Evolutionary conservation across 2,113 vertebrate species (phyloP), one percentile per base, ranked within the genome.

Genomic region (Rana temporaria): DNA sequence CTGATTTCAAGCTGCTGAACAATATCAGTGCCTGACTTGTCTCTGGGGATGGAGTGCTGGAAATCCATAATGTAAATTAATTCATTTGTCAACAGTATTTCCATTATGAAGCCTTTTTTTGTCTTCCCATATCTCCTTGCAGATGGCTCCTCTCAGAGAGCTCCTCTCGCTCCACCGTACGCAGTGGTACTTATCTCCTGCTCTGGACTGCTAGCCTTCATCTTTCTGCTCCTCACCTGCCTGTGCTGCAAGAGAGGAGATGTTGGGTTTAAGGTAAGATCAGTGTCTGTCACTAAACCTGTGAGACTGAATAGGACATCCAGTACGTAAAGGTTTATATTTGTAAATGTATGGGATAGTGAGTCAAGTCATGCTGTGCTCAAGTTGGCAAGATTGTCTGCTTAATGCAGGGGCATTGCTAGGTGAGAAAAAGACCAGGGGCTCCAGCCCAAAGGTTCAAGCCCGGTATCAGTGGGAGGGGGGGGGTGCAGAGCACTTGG

Each of bases 131-230:
- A 52, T 53, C 34, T 77, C 63, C 22, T 78, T 24, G 20, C 11
- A 91, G 90, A 90, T 84, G 90, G 90, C 84, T 85, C 89, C 59
- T 90, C 95, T 85, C 91, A 93, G 86, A 92, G 90, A 67, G 91
- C 92, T 57, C 93, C 96, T 85, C 92, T 95, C 89, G 94, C 96
- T 85, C 96, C 96, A 53, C 95, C 96, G n/a, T 97, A 97, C 66
- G 94, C 96, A 16, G 93, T 97, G 90, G 95, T 97, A 84, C 91
- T 97, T 91, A 96, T 97, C 90, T 97, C 96, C 84, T 96, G 96
- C 88, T 97, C 96, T 0, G 96, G 96, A 81, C 92, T 97, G 16
- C 91, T 97, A 87, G 96, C 96, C 81, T 96, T 97, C 87, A 92
- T 97, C 86, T 95, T 97, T 79, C 92, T 97, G 84, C 96, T 97